Evolutionary conservation across 2,797 vertebrate genomes (phyloP), one percentile per base, ranked within the genome.

Genomic region (Sebastes aleutianus): DNA sequence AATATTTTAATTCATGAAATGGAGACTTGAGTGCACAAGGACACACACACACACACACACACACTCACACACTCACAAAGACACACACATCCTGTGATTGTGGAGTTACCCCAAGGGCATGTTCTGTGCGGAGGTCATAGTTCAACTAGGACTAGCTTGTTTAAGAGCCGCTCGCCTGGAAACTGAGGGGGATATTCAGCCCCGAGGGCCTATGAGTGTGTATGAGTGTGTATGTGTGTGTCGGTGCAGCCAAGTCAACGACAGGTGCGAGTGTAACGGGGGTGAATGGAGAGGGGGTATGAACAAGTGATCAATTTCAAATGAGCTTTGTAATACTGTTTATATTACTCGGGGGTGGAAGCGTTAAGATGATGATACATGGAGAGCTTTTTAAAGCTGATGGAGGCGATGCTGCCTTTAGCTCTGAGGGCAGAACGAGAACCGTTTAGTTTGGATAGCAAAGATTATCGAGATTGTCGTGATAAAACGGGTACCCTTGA

Each of bases 101-200:
- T 87, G 86, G 76, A 80, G 93, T 68, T 90, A 95, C 93, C 91
- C 92, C 89, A 90, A 93, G 92, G 93, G 95, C 92, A 87, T 89
- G 87, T 82, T 89, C 87, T 90, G 90, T 86, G 80, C 56, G 79
- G 93, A 92, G 94, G 93, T 93, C 93, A 95, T 77, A 94, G 94
- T 92, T 92, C 91, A 93, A 93, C 88, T 87, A 90, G 90, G 81
- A 54, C 68, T 76, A 18, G 88, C 93, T 92, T 94, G 95, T 89
- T 95, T 92, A 92, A 96, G 93, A 94, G 70, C 83, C 72, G 82
- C 88, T 88, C 79, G 81, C 86, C 87, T 92, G 88, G 82, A 93
- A 91, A 83, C 84, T 63, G 85, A 80, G 86, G 84, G 88, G 87
- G 89, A 67, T 58, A 82, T 78, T 80, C 47, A 88, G 89, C 88